A percentile compares a stretch with the other conserved stretches of the same genome.
Conservation (phyloP, 2,888 invertebrate genomes). For the Galerucella pusilla region DNA sequence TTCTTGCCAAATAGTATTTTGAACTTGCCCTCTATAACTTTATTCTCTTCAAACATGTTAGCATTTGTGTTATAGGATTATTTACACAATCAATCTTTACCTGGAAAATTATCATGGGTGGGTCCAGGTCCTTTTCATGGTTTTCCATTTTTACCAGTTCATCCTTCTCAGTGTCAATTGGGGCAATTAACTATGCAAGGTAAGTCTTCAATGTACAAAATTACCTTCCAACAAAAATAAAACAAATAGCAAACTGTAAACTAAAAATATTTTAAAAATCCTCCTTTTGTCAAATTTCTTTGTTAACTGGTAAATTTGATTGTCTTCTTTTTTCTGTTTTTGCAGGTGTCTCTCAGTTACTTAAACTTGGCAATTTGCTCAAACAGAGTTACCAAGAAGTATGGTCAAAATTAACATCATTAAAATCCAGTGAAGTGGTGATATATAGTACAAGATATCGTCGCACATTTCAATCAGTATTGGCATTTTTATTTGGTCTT, state of each 20-base stretch:
- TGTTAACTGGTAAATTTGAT: too few species aligned
- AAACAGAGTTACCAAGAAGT: conserved; percentile 69
- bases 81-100: conserved; percentile 69
- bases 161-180: conserved; percentile 77
- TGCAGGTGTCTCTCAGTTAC: conserved; percentile 75
- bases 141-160: conserved; percentile 80
- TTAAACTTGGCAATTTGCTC: conserved; percentile 80
- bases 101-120: conserved; percentile 77
- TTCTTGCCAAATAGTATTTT: too few species aligned
- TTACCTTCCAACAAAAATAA: too few species aligned
- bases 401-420: conserved; percentile 65
- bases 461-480: conserved; percentile 90
- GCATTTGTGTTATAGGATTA: conserved; percentile 65
- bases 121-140: conserved; percentile 86
- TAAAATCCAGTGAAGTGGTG: conserved; percentile 71
- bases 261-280: too few species aligned
- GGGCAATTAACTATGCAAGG: conserved; percentile 89
- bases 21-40: too few species aligned
- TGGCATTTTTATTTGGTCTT: conserved; percentile 81
- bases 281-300: too few species aligned
- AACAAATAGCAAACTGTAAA: too few species aligned
- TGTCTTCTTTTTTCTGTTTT: conserved; percentile 5
- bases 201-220: conserved; percentile 4
- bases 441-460: conserved; percentile 86
- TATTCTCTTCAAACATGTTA: too few species aligned